Base-by-base conservation (phyloP, 2,888 invertebrate species). In the Ophioninae sp. region DNA sequence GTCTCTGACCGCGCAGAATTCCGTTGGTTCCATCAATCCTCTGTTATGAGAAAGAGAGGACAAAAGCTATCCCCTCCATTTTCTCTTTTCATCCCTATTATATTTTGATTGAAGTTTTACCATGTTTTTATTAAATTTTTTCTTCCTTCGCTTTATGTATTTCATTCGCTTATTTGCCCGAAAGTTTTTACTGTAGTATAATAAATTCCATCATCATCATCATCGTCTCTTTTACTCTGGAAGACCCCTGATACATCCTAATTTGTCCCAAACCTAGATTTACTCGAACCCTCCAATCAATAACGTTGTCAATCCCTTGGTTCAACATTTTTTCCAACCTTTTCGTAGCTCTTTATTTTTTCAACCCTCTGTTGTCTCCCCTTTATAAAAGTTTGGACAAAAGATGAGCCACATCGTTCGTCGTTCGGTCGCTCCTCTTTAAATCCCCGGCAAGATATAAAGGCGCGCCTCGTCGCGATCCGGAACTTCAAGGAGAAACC, bases 401-500 rank as follows among this genome's bases (percentile, higher is more conserved):
- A 57, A 70, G 70, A 57, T 57, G 20, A 62, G 37, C 59, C n/a
- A 50, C 7, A 50, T 50, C 13, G 75, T 39, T 37, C 59, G 76
- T 75, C 56, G 23, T 44, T 44, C 23, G 30, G 13, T 73, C 62
- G 57, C 72, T 80, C 83, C 30, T 61, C 83, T 76, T 83, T 68
- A 73, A 80, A 68, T 50, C 76, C 67, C 76, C 73, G 68, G 30
- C 30, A 62, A 30, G 37, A 50, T 70, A 67, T 37, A 79, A 61
- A 68, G 30, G 21, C 61, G 41, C 17, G 21, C 56, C 41, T 56
- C 44, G 65, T 44, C 21, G 50, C 50, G 62, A 79, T 41, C 75
- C 41, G 64, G 57, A 80, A 83, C 59, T 83, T 73, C 50, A 68
- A 61, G 39, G 65, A 23, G 65, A 72, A 83, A 44, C 72, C 75